These are phyloP conservation scores for Drosophila parabipectinata DNA, from an alignment of 1,140 invertebrate species.

Conservation along the genomic window DNA sequence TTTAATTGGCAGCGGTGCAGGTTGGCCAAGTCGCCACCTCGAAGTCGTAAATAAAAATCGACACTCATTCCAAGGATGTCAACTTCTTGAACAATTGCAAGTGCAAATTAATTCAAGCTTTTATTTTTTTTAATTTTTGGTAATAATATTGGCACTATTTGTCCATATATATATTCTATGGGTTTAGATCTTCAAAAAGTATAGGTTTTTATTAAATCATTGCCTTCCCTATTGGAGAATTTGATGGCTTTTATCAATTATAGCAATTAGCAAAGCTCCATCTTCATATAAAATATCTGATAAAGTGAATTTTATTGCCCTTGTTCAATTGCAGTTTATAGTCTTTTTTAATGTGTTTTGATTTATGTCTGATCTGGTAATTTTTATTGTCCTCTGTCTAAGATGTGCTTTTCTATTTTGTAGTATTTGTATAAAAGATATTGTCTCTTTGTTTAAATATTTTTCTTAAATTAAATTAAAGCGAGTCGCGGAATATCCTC, in stretches of 20 bases:
- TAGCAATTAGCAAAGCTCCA: constrained; percentile 16
- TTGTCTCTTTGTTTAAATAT: not conserved
- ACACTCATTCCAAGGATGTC: constrained; percentile 75
- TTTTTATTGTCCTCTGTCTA: not conserved
- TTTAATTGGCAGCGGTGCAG: constrained; percentile 50
- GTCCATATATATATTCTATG: not conserved
- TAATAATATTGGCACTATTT: not conserved
- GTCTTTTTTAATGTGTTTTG: constrained; percentile 2
- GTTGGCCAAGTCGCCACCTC: constrained; percentile 17
- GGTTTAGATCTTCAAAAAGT: no score
- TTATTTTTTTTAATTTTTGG: not conserved
- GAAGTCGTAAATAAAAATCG: constrained; percentile 46
- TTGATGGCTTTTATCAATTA: constrained; percentile 26
- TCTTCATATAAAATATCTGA: constrained; percentile 23
- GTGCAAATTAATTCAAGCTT: not conserved
- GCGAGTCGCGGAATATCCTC: not conserved
- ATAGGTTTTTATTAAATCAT: not conserved
- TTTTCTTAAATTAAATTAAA: not conserved
- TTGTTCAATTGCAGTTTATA: constrained; percentile 26
- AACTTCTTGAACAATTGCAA: constrained; percentile 60
- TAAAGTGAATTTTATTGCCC: constrained; percentile 10
- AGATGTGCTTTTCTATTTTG: not conserved
- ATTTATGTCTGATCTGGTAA: constrained; percentile 5
- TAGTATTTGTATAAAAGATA: not conserved
- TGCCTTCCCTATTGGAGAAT: not conserved